Conservation (phyloP, 1,140 invertebrate genomes). For the Branchinecta lindahli region DNA sequence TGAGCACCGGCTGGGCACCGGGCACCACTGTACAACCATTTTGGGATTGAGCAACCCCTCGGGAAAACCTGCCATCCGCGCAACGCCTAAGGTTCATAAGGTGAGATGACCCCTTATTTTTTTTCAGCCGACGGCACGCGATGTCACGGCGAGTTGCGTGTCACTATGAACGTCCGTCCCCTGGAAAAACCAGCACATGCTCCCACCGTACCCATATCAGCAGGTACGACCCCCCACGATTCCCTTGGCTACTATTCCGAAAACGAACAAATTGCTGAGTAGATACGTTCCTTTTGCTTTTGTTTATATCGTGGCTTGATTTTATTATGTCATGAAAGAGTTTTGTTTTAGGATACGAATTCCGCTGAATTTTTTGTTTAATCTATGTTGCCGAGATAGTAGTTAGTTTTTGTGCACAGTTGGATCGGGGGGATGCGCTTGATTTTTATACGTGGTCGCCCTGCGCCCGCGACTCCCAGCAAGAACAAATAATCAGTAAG, state of each 20-base stretch:
- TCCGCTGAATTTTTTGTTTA: background rate
- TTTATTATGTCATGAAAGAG: background rate
- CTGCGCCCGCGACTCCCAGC: too few species aligned
- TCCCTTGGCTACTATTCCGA: constrained; percentile 21
- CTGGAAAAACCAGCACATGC: background rate
- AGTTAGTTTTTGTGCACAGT: too few species aligned
- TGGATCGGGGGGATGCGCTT: too few species aligned
- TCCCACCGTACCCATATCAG: constrained; percentile 7
- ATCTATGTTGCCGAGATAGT: background rate
- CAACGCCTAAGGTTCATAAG: too few species aligned
- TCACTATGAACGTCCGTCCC: background rate
- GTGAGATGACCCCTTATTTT: too few species aligned
- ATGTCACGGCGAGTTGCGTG: background rate
- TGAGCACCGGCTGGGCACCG: too few species aligned
- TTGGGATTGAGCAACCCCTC: too few species aligned
- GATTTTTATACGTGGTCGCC: too few species aligned
- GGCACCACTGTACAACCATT: too few species aligned
- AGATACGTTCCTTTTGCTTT: constrained; percentile 6
- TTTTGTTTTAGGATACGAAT: constrained; percentile 7
- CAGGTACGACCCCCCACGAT: constrained; percentile 21
- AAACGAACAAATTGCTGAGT: background rate
- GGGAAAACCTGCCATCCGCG: too few species aligned
- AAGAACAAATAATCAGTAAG: too few species aligned
- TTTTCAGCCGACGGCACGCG: background rate
- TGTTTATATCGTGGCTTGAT: background rate